Evolutionary conservation across 1,140 invertebrate genomes (phyloP).

Genomic region (Drosophila prosaltans): DNA sequence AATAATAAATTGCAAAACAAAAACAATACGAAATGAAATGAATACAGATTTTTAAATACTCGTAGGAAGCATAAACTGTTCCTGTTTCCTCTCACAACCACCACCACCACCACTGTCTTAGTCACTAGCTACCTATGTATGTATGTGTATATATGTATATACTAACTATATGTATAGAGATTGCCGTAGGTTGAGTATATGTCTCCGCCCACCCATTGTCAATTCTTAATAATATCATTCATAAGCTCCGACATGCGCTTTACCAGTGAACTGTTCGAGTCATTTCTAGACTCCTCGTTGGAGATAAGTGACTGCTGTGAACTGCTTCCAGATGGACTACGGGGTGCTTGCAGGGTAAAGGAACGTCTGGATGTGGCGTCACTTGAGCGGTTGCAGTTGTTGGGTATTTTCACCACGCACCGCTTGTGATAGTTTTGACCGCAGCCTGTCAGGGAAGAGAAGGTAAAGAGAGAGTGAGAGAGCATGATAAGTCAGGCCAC

Average conservation of each 20-base stretch:
- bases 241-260: conserved; percentile 83
- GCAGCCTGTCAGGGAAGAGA: conserved; percentile 88
- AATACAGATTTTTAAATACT: conserved; percentile 63
- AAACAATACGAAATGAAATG: conserved; percentile 33
- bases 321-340: conserved; percentile 87
- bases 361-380: conserved; percentile 81
- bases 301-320: conserved; percentile 83
- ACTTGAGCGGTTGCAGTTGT: conserved; percentile 91
- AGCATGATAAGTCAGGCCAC: conserved; percentile 13
- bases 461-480: neutral
- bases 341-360: conserved; percentile 86
- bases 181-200: neutral
- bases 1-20: conserved; percentile 53
- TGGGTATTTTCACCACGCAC: conserved; percentile 99
- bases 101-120: conserved; percentile 40
- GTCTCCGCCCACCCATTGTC: conserved; percentile 21
- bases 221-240: conserved; percentile 83
- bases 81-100: conserved; percentile 9
- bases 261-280: conserved; percentile 84
- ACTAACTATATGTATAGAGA: neutral
- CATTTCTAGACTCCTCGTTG: conserved; percentile 82
- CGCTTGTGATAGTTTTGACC: conserved; percentile 99
- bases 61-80: conserved; percentile 40
- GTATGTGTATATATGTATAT: neutral
- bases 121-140: conserved; percentile 14